These are phyloP conservation scores for Hecatera dysodea DNA, from an alignment of 2,888 invertebrate genomes.

Conservation along the genomic window DNA sequence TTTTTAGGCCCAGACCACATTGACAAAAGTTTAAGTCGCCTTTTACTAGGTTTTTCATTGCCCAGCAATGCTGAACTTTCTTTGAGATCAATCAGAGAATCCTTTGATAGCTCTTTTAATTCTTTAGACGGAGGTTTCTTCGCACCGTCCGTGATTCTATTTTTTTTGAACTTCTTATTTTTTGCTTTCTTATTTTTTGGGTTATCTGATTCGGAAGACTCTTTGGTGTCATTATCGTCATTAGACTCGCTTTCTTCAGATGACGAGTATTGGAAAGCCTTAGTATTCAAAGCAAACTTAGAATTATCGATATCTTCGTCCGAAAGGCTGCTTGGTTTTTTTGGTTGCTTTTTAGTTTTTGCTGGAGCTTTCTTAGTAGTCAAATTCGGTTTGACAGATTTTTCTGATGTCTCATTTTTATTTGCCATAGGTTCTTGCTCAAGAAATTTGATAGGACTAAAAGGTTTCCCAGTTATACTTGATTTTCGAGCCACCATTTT, in stretches of 20 bases:
- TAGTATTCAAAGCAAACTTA: constrained; percentile 84
- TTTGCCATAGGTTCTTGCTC: constrained; percentile 77
- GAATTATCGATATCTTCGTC: constrained; percentile 86
- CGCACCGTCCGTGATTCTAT: constrained; percentile 80
- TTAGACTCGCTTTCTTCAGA: constrained; percentile 89
- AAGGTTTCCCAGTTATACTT: constrained; percentile 88
- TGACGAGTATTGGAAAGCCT: constrained; percentile 81
- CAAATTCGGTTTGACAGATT: constrained; percentile 65
- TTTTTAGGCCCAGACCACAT: constrained; percentile 95
- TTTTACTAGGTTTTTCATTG: constrained; percentile 85
- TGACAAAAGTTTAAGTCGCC: constrained; percentile 91
- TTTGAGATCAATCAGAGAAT: constrained; percentile 85
- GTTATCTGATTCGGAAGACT: constrained; percentile 84
- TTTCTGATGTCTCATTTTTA: constrained; percentile 77
- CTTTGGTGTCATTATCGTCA: constrained; percentile 86
- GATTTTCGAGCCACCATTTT: constrained; percentile 90
- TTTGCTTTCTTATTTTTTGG: constrained; percentile 82
- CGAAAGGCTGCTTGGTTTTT: constrained; percentile 76
- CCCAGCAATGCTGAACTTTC: constrained; percentile 81
- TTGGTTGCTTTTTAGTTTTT: constrained; percentile 79
- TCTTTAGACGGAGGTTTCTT: constrained; percentile 85
- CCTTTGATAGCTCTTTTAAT: constrained; percentile 87
- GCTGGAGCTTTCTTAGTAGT: constrained; percentile 72
- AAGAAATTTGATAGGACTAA: constrained; percentile 85
- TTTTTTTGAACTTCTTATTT: constrained; percentile 83